Percentiles rank a stretch among this genome's conserved stretches.
Evolutionary conservation across 2,113 vertebrate genomes (phyloP).

Genomic region (Poecilia latipinna): DNA sequence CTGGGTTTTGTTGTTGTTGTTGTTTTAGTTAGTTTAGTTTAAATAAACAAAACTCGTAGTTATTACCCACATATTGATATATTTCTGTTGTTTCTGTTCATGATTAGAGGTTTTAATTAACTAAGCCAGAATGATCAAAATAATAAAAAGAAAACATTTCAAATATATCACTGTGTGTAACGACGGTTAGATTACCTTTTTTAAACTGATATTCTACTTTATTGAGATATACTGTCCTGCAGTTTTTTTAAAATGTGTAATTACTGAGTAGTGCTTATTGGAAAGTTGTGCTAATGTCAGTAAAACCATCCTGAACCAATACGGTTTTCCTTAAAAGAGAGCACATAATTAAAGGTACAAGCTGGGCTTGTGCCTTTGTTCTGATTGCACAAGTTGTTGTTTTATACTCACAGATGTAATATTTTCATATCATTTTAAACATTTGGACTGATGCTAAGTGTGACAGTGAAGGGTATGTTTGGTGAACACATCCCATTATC

Average conservation of each 20-base stretch:
- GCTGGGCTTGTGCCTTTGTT: slow-evolving; percentile 67
- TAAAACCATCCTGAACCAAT: slow-evolving; percentile 27
- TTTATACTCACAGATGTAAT: slow-evolving; percentile 43
- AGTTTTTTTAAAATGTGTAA: neutral
- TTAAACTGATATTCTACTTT: no score
- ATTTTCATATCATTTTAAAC: slow-evolving; percentile 29
- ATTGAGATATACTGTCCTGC: neutral
- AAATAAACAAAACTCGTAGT: no score
- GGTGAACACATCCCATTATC: neutral
- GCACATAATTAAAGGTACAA: slow-evolving; percentile 40
- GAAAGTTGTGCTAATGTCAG: neutral
- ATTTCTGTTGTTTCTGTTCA: neutral
- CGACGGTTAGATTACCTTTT: no score
- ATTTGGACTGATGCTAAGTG: slow-evolving; percentile 6
- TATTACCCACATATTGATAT: neutral
- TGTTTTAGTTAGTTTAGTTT: no score
- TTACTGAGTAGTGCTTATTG: neutral
- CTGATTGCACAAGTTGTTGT: slow-evolving; percentile 9
- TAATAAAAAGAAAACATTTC: neutral
- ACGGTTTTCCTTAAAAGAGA: neutral
- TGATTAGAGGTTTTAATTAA: neutral
- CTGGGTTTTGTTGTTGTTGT: no score
- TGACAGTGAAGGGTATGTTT: slow-evolving; percentile 2
- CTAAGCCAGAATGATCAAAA: slow-evolving; percentile 5
- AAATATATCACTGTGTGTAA: slow-evolving; percentile 3